Base-by-base conservation (phyloP, 2,888 invertebrate species). In the Lithophane ornitopus region DNA sequence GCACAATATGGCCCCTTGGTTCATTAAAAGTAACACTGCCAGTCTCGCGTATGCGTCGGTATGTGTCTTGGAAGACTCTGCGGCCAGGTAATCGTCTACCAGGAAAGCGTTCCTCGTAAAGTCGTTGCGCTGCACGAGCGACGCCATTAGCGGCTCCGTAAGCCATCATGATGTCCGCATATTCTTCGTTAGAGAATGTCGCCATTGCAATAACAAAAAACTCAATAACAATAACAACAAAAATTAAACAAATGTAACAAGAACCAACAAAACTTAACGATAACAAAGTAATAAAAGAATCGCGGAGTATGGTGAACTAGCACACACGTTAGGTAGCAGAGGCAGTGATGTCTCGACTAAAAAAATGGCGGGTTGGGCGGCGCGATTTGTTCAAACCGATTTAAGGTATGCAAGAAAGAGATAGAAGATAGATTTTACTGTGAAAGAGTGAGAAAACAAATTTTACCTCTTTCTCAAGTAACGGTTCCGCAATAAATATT, bases 1-100 rank as follows among this genome's bases (percentile, higher is more conserved):
- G 62, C 62, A 62, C 39, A 62, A 62, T 39, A 62, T 22, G 39
- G 62, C 62, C 62, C 44, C 44, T 62, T 39, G 62, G 39, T 62
- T 39, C 39, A 62, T 39, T 7, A 62, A 62, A 39, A 62, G 39
- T 62, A 2, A 39, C 39, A 62, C 62, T 62, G 62, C 62, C 49
- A 49, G 39, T 61, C 22, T 61, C 61, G 61, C 22, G 61, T 61
- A 22, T 12, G 61, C 61, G 39, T 61, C 61, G 61, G 39, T 34
- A 61, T 61, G 61, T 61, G 12, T 12, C 61, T 61, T 61, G 61
- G 7, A 39, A 39, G 61, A 61, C 39, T 39, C 44, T 44, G 61
- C 34, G 34, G 34, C 61, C 34, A 62, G 62, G 39, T 39, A 39
- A n/a, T 62, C n/a, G n/a, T 62, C n/a, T 14, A 62, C 39, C 62